phyloP scores from a whole-genome alignment of 2,797 vertebrate genomes.

The Onychomys leucogaster region DNA sequence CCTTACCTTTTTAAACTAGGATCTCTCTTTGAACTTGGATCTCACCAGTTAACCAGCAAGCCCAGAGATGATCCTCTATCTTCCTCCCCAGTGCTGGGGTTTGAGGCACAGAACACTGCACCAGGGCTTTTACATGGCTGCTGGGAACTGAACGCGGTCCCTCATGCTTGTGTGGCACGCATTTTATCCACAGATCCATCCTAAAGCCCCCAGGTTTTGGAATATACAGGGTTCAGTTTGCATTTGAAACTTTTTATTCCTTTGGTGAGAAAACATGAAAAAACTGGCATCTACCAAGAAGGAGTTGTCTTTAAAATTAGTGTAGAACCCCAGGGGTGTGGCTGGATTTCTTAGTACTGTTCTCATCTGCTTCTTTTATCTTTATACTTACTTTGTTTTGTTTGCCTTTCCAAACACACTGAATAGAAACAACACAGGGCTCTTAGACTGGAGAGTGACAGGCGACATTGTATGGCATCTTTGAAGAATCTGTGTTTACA shows the following conservation, averaged over 20 bases:
- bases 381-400: background rate
- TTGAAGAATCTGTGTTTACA: background rate
- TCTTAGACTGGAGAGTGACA: background rate
- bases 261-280: background rate
- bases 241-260: background rate
- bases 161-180: background rate
- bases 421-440: background rate
- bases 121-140: background rate
- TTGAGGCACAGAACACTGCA: background rate
- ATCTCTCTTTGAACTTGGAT: background rate
- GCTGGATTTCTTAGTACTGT: background rate
- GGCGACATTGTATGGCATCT: background rate
- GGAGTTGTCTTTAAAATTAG: background rate
- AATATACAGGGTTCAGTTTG: background rate
- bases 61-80: too few species aligned
- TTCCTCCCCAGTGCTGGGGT: background rate
- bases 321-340: background rate
- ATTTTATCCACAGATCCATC: background rate
- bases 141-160: background rate
- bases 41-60: background rate
- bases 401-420: background rate
- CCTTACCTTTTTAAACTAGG: background rate
- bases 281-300: background rate
- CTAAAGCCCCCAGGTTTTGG: background rate
- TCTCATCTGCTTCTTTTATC: background rate